Evolutionary conservation across 2,113 vertebrate genomes (phyloP), one percentile per base, ranked within the genome.

Genomic region (Xerus inauris): DNA sequence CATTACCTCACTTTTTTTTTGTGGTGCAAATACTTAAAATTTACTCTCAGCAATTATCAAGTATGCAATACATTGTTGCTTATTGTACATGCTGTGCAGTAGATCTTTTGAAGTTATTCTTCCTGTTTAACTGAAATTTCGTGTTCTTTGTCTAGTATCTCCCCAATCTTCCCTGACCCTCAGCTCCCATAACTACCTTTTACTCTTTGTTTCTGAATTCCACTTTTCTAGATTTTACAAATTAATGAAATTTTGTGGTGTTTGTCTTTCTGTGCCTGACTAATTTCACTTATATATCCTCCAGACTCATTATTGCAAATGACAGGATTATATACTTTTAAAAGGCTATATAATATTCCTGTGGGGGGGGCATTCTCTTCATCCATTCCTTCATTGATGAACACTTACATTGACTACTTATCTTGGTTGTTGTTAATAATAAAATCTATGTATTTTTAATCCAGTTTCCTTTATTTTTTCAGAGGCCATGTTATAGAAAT

Each of bases 121-220:
- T 14, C 19, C n/a, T 28, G 7, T 22, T 14, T 16, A 20, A 86
- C 72, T 45, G 20, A 57, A 12, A 54, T 20, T 54, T n/a, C 35
- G 0, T 76, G 57, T 54, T 11, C 22, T 45, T 54, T 65, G 45
- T 17, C 30, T 2, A n/a, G 26, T 1, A 11, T 40, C 59, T 77
- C 20, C 47, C 24, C 38, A 0, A 6, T n/a, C 38, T 6, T 47
- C 22, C 38, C 62, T 14, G 5, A 17, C 8, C 12, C 47, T 1
- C 6, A 38, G 9, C 13, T 9, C 67, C 22, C 42, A 11, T 35
- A 17, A 22, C 49, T 45, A n/a, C 38, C 6, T 35, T 32, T 65
- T 24, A 9, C 30, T 71, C 4, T 22, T 14, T 38, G 24, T 30
- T 72, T 47, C n/a, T 65, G 40, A 30, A 35, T 54, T 88, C 6